These are phyloP conservation scores for Luscinia megarhynchos DNA, from an alignment of 2,797 vertebrate species.

Conservation along the genomic window DNA sequence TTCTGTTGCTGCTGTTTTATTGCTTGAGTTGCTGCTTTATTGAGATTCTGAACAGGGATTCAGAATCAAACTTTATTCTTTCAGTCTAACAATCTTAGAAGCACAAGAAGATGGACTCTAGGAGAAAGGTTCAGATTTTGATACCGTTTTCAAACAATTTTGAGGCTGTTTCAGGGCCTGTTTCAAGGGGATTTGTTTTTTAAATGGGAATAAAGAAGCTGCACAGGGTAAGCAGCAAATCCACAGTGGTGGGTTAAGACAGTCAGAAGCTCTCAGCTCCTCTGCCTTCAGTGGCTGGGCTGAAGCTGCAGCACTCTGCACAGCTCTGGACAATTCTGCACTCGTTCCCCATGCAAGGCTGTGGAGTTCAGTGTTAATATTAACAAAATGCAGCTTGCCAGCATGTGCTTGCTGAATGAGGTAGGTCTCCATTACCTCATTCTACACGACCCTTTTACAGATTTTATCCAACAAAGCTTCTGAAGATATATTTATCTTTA, in stretches of 20 bases:
- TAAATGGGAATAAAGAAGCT: not conserved
- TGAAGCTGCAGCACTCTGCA: not conserved
- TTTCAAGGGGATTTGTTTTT: not conserved
- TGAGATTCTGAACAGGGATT: not conserved
- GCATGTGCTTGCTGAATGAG: slow-evolving; percentile 46
- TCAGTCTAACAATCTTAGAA: not conserved
- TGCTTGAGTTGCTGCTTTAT: not conserved
- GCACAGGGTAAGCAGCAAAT: not conserved
- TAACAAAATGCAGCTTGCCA: slow-evolving; percentile 16
- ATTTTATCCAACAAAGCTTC: slow-evolving; percentile 45
- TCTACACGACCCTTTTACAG: slow-evolving; percentile 10
- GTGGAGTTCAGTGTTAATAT: not conserved
- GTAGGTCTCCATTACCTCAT: slow-evolving; percentile 62
- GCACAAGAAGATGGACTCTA: not conserved
- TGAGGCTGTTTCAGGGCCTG: not conserved
- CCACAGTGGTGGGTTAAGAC: not conserved
- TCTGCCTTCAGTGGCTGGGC: not conserved
- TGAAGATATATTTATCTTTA: slow-evolving; percentile 55
- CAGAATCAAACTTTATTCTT: not conserved
- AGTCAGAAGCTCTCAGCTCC: not conserved
- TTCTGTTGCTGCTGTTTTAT: not conserved
- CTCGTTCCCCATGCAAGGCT: not conserved
- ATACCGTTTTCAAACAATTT: not conserved
- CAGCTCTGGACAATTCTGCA: not conserved
- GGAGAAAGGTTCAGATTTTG: not conserved